Conservation (phyloP, 2,888 invertebrate species). For the Liopterus haemorrhoidalis region DNA sequence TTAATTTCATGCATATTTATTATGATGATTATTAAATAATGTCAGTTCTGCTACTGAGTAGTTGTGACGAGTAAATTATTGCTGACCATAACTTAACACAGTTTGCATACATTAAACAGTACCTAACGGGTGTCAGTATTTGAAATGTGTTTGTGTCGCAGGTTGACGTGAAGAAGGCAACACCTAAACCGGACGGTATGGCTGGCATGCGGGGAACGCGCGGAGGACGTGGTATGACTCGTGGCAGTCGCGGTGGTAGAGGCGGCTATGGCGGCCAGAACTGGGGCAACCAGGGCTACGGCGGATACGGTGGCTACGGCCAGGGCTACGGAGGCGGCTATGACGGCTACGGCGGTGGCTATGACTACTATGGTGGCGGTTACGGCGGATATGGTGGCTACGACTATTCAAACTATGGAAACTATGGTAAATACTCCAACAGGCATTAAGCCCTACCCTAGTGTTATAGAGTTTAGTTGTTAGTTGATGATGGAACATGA, state of each 20-base stretch:
- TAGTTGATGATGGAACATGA: slow-evolving; percentile 20
- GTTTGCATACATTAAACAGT: no score
- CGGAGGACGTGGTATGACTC: slow-evolving; percentile 60
- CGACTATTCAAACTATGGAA: slow-evolving; percentile 75
- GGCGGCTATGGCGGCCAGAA: slow-evolving; percentile 61
- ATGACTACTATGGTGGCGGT: slow-evolving; percentile 68
- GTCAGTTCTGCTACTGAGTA: slow-evolving; percentile 36
- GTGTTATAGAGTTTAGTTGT: slow-evolving; percentile 37
- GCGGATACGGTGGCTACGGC: slow-evolving; percentile 64
- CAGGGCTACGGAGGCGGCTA: slow-evolving; percentile 67
- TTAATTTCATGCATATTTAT: slow-evolving; percentile 12
- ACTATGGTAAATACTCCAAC: slow-evolving; percentile 67
- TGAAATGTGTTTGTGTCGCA: slow-evolving; percentile 37
- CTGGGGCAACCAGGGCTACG: slow-evolving; percentile 59
- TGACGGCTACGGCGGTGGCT: slow-evolving; percentile 67
- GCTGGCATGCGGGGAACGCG: slow-evolving; percentile 62
- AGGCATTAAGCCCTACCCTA: slow-evolving; percentile 31
- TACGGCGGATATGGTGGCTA: slow-evolving; percentile 75
- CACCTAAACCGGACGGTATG: slow-evolving; percentile 79
- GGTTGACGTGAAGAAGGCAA: slow-evolving; percentile 93
- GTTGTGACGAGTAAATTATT: slow-evolving; percentile 26
- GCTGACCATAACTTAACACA: no score
- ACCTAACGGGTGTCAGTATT: no score
- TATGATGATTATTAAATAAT: slow-evolving; percentile 27
- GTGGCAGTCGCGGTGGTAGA: slow-evolving; percentile 66